A percentile compares a stretch with the other conserved stretches of the same genome.
Conservation (phyloP, 1,140 invertebrate genomes). For the Rhynchophorus ferrugineus region DNA sequence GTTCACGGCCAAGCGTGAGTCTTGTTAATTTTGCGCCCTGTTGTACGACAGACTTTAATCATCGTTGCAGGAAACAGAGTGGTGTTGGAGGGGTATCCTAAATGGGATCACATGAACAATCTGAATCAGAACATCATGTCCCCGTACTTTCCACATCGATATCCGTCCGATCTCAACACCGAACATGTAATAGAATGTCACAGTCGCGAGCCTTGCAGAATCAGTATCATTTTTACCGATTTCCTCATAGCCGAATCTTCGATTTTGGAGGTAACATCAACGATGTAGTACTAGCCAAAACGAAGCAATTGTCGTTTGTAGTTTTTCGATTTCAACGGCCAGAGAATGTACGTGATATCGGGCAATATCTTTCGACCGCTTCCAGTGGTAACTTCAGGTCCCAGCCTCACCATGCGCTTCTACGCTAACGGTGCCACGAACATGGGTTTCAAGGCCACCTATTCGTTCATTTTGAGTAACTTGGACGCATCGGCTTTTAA, state of each 20-base stretch:
- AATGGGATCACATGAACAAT: constrained; percentile 32
- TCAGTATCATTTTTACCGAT: constrained; percentile 61
- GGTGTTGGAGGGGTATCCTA: constrained; percentile 47
- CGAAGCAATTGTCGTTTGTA: constrained; percentile 37
- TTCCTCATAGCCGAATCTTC: constrained; percentile 60
- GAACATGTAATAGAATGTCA: constrained; percentile 58
- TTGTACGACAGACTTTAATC: background rate
- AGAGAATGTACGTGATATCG: constrained; percentile 57
- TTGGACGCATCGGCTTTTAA: constrained; percentile 47
- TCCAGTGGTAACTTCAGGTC: constrained; percentile 56
- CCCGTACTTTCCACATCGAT: constrained; percentile 62
- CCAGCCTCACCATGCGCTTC: constrained; percentile 57
- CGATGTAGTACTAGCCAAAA: too few species aligned
- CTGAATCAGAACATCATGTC: constrained; percentile 47
- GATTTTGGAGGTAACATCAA: constrained; percentile 64
- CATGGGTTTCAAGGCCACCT: constrained; percentile 60
- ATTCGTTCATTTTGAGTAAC: constrained; percentile 53
- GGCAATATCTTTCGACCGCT: constrained; percentile 63
- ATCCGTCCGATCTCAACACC: constrained; percentile 59
- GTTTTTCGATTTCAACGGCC: constrained; percentile 65
- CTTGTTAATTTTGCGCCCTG: background rate
- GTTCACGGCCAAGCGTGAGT: constrained; percentile 59
- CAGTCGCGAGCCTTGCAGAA: constrained; percentile 46
- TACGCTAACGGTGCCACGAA: constrained; percentile 64
- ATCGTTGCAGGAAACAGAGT: constrained; percentile 53